Evolutionary conservation across 2,113 vertebrate genomes (phyloP).

Genomic region (Pomatorhinus ruficollis): DNA sequence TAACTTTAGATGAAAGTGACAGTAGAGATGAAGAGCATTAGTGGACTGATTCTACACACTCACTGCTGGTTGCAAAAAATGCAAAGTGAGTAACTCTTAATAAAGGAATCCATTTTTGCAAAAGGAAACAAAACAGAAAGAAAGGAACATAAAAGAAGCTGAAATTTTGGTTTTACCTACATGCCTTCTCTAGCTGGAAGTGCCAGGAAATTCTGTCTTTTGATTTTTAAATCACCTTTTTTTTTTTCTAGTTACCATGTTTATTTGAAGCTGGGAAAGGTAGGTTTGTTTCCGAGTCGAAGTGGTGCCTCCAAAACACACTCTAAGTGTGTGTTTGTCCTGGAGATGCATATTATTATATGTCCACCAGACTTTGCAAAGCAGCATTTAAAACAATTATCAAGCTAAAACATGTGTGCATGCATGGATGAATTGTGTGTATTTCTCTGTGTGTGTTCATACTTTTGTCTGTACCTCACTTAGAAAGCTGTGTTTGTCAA

Average conservation of each 20-base stretch:
- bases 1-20: neutral
- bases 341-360: neutral
- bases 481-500: neutral
- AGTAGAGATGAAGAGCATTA: neutral
- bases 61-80: neutral
- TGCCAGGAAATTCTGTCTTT: neutral
- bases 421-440: accelerated
- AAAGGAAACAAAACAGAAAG: neutral
- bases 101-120: neutral
- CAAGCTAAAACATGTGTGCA: neutral
- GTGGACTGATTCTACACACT: neutral
- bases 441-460: accelerated
- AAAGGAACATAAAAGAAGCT: neutral
- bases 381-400: neutral
- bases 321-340: neutral
- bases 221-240: neutral
- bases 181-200: neutral
- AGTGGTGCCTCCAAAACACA: neutral
- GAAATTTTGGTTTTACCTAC: neutral
- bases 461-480: neutral
- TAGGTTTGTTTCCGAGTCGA: neutral
- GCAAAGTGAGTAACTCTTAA: neutral
- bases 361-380: neutral
- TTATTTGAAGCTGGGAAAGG: neutral
- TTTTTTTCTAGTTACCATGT: neutral